Percentiles rank a stretch among this genome's conserved stretches.
phyloP scores from a whole-genome alignment of 64 coral and sea anemone genomes.

The Platygyra sinensis region DNA sequence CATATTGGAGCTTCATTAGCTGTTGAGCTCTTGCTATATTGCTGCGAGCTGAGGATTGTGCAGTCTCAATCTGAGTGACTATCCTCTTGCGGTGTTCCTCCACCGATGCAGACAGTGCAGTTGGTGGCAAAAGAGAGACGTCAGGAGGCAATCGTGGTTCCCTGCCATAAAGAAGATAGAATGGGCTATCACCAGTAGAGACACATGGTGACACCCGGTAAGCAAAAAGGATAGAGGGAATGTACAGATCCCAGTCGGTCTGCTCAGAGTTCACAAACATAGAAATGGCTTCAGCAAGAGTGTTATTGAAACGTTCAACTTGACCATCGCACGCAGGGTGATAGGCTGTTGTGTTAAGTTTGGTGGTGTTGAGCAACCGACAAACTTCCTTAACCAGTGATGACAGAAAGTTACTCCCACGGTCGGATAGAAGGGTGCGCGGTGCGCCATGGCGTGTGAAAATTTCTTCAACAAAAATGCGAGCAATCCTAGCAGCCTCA shows the following conservation, averaged over 20 bases:
- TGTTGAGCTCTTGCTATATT: slow-evolving; percentile 19
- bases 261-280: background rate
- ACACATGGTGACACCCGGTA: background rate
- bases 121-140: background rate
- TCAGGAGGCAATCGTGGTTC: background rate
- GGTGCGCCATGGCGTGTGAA: slow-evolving; percentile 18
- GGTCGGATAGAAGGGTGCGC: background rate
- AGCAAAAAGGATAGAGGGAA: slow-evolving; percentile 6
- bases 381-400: slow-evolving; percentile 26
- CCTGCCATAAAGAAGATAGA: slow-evolving; percentile 19
- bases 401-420: slow-evolving; percentile 25
- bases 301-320: slow-evolving; percentile 13
- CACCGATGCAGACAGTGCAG: background rate
- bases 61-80: background rate
- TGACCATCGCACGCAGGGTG: slow-evolving; percentile 13
- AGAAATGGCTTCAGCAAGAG: slow-evolving; percentile 16
- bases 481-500: background rate
- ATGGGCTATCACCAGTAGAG: slow-evolving; percentile 17
- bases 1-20: slow-evolving; percentile 22
- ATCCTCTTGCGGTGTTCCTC: background rate
- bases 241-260: slow-evolving; percentile 12
- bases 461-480: slow-evolving; percentile 29
- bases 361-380: background rate
- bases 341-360: slow-evolving; percentile 25
- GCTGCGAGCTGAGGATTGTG: background rate